phyloP scores from a whole-genome alignment of 2,888 invertebrate genomes.

The Acrocyrtus sp. region DNA sequence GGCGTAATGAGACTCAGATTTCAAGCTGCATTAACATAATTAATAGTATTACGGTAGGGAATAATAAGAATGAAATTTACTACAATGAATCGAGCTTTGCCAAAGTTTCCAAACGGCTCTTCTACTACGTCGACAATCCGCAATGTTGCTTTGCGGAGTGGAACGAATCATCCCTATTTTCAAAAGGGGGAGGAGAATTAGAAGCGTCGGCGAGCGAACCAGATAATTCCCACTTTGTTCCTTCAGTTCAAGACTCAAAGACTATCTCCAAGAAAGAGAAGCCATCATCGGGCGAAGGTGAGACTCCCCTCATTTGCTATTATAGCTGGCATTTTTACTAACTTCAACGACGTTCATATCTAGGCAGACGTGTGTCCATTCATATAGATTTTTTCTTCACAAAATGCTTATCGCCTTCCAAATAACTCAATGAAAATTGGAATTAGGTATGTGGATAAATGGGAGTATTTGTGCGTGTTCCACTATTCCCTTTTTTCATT shows the following conservation, averaged over 20 bases:
- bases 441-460: too few relatives aligned
- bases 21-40: conserved; percentile 21
- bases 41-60: conserved; percentile 10
- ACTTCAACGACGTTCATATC: too few relatives aligned
- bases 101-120: conserved; percentile 45
- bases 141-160: conserved; percentile 45
- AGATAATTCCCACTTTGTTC: not conserved
- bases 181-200: too few relatives aligned
- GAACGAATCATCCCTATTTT: conserved; percentile 3
- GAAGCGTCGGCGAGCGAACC: not conserved
- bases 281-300: conserved; percentile 60
- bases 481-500: too few relatives aligned
- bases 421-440: too few relatives aligned
- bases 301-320: too few relatives aligned
- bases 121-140: conserved; percentile 56
- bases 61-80: not conserved
- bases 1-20: not conserved
- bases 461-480: too few relatives aligned
- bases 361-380: too few relatives aligned
- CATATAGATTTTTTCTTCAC: too few relatives aligned
- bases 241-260: conserved; percentile 6
- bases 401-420: too few relatives aligned
- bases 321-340: too few relatives aligned
- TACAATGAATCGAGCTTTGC: conserved; percentile 42
- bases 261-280: conserved; percentile 44